Percentiles rank a stretch among this genome's conserved stretches.
Conservation (phyloP, 2,888 invertebrate genomes). For the Notocelia uddmanniana region DNA sequence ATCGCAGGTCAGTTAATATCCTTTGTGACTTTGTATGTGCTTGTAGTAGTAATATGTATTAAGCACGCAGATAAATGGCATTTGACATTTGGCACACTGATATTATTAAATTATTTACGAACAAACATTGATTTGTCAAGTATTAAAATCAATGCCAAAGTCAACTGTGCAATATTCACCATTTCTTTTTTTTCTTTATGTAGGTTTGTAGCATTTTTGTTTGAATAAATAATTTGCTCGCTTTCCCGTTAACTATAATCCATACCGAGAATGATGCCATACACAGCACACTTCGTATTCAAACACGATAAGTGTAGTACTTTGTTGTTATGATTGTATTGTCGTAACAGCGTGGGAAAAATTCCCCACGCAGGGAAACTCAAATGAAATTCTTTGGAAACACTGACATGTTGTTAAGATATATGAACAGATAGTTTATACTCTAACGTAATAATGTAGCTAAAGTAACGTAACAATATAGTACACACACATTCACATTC, state of each 20-base stretch:
- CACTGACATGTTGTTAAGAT: constrained; percentile 30
- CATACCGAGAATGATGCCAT: constrained; percentile 58
- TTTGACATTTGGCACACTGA: background rate
- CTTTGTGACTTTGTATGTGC: constrained; percentile 4
- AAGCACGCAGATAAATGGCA: constrained; percentile 1
- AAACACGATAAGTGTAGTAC: constrained; percentile 55
- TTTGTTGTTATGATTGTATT: constrained; percentile 49
- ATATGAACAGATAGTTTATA: constrained; percentile 30
- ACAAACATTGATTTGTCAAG: background rate
- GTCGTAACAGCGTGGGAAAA: constrained; percentile 58
- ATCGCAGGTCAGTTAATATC: constrained; percentile 93
- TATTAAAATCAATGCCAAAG: constrained; percentile 2
- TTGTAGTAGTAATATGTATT: background rate
- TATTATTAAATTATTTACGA: too few species aligned
- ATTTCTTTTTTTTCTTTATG: background rate
- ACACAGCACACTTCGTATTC: constrained; percentile 55
- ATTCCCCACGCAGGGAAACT: constrained; percentile 48
- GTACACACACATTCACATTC: constrained; percentile 16
- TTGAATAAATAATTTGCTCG: constrained; percentile 44
- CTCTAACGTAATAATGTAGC: constrained; percentile 24
- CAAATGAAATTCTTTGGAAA: constrained; percentile 43
- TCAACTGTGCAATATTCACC: constrained; percentile 45
- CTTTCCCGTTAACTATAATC: constrained; percentile 50
- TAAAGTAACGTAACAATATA: constrained; percentile 18
- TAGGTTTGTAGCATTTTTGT: background rate